Evolutionary conservation across 2,888 invertebrate genomes (phyloP), one percentile per base, ranked within the genome.

Genomic region (Drosophila leonis): DNA sequence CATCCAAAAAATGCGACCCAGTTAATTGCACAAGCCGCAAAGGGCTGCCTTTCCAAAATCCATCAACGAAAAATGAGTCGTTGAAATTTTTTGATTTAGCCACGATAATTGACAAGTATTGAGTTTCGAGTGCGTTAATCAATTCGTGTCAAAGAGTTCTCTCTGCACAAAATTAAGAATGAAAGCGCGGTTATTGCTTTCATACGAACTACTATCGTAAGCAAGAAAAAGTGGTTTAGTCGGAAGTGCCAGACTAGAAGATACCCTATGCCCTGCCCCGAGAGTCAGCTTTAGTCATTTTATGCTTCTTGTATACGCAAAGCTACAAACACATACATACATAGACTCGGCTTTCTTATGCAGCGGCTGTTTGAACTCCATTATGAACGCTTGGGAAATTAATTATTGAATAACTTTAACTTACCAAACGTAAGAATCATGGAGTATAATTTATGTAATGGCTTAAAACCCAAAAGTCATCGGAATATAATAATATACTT

Each of bases 21-120:
- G 64, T 70, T 77, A 79, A 79, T 88, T 84, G 84, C 82, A 75
- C 75, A 86, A 88, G 84, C 89, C 83, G 63, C 79, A 83, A 75
- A 66, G 68, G 66, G 65, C 68, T 56, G 24, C 63, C 62, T 65
- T 76, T 88, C 65, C 12, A 48, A 49, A 64, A 64, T 67, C 42
- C 20, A 44, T 27, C 13, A 35, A 41, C 20, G 35, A 72, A 44
- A 61, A 42, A 69, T 78, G 55, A 60, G 24, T 18, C 46, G 42
- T 27, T 65, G 60, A 52, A 62, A 13, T 65, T 55, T 72, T 64
- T 74, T 70, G 71, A 75, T 80, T 67, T 67, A 65, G 41, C 56
- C 55, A 65, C 48, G 72, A 79, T 77, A 77, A 75, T 67, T 75
- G 77, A 75, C 66, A 75, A 44, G 72, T 80, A 78, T 78, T 67